These are phyloP conservation scores for Sarcoramphus papa DNA, from an alignment of 2,797 vertebrate species.

Conservation along the genomic window DNA sequence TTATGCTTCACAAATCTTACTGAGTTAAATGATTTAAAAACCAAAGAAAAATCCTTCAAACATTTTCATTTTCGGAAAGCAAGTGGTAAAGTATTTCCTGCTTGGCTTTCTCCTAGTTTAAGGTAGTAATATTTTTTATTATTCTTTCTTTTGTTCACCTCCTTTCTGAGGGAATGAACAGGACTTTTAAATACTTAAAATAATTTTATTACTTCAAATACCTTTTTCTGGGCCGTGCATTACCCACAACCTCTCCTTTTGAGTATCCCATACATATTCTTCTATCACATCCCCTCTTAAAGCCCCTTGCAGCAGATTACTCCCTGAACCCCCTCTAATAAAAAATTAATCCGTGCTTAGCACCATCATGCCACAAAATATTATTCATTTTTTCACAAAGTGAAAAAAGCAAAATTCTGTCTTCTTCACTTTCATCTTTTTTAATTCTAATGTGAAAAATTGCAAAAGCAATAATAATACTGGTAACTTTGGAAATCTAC, in stretches of 20 bases:
- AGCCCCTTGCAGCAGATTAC: not conserved
- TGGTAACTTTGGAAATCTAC: not conserved
- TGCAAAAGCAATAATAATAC: not conserved
- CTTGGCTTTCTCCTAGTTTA: not conserved
- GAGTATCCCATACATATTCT: not conserved
- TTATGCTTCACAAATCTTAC: not conserved
- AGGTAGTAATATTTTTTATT: not conserved
- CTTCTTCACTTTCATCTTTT: not conserved
- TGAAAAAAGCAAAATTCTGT: not conserved
- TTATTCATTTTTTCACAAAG: not conserved
- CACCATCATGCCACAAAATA: not conserved
- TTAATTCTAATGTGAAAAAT: not conserved
- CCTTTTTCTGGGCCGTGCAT: not conserved
- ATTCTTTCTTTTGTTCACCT: not conserved
- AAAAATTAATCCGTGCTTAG: not conserved
- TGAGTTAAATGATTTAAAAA: not conserved
- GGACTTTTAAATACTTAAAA: not conserved
- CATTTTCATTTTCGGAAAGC: not conserved
- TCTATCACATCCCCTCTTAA: not conserved
- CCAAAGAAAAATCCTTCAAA: not conserved
- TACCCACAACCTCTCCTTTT: not conserved
- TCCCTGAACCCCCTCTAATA: not conserved
- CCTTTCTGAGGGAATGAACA: not conserved
- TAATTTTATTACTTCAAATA: not conserved
- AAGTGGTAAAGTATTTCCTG: not conserved